A percentile compares a stretch with the other conserved stretches of the same genome.
These are phyloP conservation scores for Aldabrachelys gigantea DNA, from an alignment of 2,113 vertebrate species.

Conservation along the genomic window DNA sequence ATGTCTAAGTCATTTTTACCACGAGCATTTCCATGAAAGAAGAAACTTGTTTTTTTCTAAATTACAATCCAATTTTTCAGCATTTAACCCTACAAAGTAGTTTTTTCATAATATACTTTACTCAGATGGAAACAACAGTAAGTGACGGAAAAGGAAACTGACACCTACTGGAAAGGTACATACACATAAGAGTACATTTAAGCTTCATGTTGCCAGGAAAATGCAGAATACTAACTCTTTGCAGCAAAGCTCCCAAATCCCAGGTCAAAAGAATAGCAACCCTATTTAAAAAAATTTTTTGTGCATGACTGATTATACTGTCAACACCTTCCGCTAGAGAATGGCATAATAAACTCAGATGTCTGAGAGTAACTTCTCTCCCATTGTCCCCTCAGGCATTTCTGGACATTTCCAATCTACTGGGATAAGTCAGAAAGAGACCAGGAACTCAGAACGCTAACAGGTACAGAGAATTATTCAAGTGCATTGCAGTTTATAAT, in stretches of 20 bases:
- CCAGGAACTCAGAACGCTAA: not conserved
- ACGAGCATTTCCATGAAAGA: not conserved
- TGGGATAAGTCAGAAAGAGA: constrained; percentile 10
- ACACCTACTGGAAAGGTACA: not conserved
- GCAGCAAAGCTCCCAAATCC: constrained; percentile 37
- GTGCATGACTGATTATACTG: not conserved
- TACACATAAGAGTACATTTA: constrained; percentile 15
- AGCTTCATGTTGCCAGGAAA: constrained; percentile 39
- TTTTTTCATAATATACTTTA: constrained; percentile 5
- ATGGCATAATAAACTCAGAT: not conserved
- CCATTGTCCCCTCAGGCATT: constrained; percentile 22
- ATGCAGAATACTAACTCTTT: not conserved
- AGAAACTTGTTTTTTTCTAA: not conserved
- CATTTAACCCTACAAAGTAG: not conserved
- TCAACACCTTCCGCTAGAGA: not conserved
- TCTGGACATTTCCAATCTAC: constrained; percentile 42
- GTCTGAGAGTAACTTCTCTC: not conserved
- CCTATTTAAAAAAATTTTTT: constrained; percentile 16
- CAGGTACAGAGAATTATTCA: constrained; percentile 10
- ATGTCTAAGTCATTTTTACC: not conserved
- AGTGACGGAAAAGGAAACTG: constrained; percentile 24
- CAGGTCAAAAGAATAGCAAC: constrained; percentile 22
- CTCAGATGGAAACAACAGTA: constrained; percentile 29
- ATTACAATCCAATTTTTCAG: not conserved
- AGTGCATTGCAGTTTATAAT: not conserved